Evolutionary conservation across 2,113 vertebrate species (phyloP).

Genomic region (Odobenus rosmarus): DNA sequence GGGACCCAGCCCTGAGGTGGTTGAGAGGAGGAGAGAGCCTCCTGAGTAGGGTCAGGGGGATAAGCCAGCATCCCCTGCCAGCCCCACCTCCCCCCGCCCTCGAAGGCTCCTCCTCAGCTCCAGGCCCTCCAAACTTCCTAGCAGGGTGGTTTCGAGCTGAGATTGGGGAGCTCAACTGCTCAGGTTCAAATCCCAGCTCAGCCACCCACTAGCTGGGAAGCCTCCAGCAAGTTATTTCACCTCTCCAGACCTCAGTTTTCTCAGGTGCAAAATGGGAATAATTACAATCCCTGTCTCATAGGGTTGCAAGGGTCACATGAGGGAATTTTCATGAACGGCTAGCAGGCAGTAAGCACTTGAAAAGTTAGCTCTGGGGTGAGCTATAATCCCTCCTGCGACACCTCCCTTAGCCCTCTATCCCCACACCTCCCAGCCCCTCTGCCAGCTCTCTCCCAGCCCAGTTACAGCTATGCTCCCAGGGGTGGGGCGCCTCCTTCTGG

Average conservation of each 20-base stretch:
- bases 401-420: not conserved
- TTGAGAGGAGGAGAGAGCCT: not conserved
- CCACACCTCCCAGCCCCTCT: not conserved
- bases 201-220: not conserved
- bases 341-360: not conserved
- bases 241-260: not conserved
- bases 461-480: not conserved
- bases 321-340: rapidly evolving
- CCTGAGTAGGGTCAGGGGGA: not conserved
- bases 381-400: rapidly evolving
- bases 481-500: slow-evolving; percentile 42
- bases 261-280: not conserved
- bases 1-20: not conserved
- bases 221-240: not conserved
- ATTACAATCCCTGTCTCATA: not conserved
- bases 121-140: not conserved
- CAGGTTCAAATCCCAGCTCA: not conserved
- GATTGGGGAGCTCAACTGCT: not conserved
- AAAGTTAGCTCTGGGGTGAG: rapidly evolving
- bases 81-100: not conserved
- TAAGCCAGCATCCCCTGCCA: not conserved
- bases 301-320: not conserved
- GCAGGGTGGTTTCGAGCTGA: not conserved
- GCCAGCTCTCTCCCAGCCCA: not conserved
- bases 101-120: not conserved